Percentiles rank a stretch among this genome's conserved stretches.
Conservation (phyloP, 1,140 invertebrate species). For the Drosophila subobscura region DNA sequence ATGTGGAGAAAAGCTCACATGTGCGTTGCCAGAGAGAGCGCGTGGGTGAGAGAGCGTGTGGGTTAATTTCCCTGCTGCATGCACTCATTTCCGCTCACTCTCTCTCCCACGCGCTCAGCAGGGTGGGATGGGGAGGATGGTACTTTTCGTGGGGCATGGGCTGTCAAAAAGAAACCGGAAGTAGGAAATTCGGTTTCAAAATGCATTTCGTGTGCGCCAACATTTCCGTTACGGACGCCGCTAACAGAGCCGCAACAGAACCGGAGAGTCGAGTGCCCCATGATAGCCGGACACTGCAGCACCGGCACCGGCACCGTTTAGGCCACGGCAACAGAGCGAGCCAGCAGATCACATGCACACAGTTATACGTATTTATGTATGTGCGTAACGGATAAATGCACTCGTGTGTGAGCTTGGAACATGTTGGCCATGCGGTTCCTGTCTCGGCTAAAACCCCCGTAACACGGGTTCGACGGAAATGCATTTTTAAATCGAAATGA, state of each 20-base stretch:
- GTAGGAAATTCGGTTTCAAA: slow-evolving; percentile 76
- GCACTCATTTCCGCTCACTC: slow-evolving; percentile 68
- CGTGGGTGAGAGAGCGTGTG: slow-evolving; percentile 29
- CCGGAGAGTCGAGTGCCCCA: slow-evolving; percentile 18
- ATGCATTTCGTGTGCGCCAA: slow-evolving; percentile 70
- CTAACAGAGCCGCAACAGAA: slow-evolving; percentile 73
- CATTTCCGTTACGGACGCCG: slow-evolving; percentile 61
- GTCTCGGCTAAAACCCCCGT: slow-evolving; percentile 66
- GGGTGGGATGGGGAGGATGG: slow-evolving; percentile 6
- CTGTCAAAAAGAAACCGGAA: slow-evolving; percentile 70
- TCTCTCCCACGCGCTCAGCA: slow-evolving; percentile 43
- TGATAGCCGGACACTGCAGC: not conserved
- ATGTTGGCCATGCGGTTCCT: slow-evolving; percentile 49
- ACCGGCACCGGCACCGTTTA: not conserved
- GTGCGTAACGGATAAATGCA: slow-evolving; percentile 36
- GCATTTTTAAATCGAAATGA: slow-evolving; percentile 57
- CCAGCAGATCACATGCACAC: slow-evolving; percentile 3
- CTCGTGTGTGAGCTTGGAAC: slow-evolving; percentile 60
- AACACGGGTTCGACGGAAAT: slow-evolving; percentile 31
- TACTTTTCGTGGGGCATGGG: slow-evolving; percentile 36
- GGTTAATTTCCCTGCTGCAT: slow-evolving; percentile 48
- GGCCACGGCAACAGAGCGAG: slow-evolving; percentile 20
- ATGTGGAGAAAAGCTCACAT: slow-evolving; percentile 56
- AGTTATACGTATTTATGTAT: slow-evolving; percentile 31
- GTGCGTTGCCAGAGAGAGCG: slow-evolving; percentile 1